phyloP scores from a whole-genome alignment of 1,140 invertebrate genomes.

The Frieseomelitta varia region DNA sequence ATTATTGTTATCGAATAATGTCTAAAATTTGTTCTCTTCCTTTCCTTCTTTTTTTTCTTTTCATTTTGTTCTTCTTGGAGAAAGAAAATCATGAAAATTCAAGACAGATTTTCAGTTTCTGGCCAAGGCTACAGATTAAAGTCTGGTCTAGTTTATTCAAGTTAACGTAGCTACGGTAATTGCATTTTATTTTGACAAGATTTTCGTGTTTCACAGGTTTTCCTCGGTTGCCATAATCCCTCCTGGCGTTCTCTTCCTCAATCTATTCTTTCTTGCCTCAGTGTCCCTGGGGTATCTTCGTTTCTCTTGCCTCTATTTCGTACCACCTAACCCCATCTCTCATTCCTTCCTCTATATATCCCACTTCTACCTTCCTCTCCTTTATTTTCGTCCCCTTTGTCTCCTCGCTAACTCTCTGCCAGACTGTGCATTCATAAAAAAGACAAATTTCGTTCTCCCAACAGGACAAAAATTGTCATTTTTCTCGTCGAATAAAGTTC shows the following conservation, averaged over 20 bases:
- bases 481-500: too few species aligned
- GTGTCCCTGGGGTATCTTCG: conserved; percentile 9
- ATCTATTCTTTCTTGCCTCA: conserved; percentile 7
- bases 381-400: neutral
- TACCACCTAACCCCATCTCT: neutral
- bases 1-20: too few species aligned
- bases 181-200: conserved; percentile 25
- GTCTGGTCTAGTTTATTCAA: neutral
- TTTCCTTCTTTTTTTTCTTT: too few species aligned
- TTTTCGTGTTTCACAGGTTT: neutral
- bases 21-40: too few species aligned
- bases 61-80: neutral
- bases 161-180: neutral
- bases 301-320: neutral
- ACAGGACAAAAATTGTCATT: neutral
- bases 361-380: neutral
- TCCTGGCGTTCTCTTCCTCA: neutral
- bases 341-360: neutral
- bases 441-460: neutral
- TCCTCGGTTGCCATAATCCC: neutral
- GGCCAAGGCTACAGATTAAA: neutral
- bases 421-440: neutral
- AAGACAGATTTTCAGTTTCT: neutral
- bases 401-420: neutral
- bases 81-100: neutral